phyloP scores from a whole-genome alignment of 2,797 vertebrate species.

The Geotrypetes seraphini region DNA sequence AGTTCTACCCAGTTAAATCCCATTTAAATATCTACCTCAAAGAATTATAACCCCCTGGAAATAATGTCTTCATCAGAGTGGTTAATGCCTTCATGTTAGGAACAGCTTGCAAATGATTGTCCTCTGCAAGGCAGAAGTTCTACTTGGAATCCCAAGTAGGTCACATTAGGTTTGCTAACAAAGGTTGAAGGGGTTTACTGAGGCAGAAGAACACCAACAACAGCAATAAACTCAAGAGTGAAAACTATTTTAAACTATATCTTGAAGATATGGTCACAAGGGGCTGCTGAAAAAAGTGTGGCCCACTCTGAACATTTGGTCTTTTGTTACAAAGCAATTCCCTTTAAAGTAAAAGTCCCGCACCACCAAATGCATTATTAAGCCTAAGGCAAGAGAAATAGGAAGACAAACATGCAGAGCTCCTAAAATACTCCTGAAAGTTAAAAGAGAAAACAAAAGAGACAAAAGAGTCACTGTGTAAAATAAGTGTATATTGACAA shows the following conservation, averaged over 20 bases:
- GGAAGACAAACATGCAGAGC: too few species aligned
- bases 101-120: too few species aligned
- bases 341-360: not conserved
- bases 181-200: not conserved
- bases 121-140: too few species aligned
- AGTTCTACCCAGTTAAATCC: too few species aligned
- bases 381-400: not conserved
- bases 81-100: too few species aligned
- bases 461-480: too few species aligned
- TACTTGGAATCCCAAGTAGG: conserved; percentile 18
- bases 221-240: too few species aligned
- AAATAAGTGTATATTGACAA: too few species aligned
- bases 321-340: not conserved
- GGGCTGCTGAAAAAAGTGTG: not conserved
- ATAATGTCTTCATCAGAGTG: too few species aligned
- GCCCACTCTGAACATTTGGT: not conserved
- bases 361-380: not conserved
- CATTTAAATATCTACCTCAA: too few species aligned
- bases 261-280: not conserved
- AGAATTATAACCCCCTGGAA: too few species aligned
- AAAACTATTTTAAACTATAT: too few species aligned
- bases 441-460: not conserved
- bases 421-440: not conserved
- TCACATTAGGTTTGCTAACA: conserved; percentile 5
- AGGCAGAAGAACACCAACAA: not conserved